Conservation (phyloP, 2,113 vertebrate genomes). For the Progne subis region DNA sequence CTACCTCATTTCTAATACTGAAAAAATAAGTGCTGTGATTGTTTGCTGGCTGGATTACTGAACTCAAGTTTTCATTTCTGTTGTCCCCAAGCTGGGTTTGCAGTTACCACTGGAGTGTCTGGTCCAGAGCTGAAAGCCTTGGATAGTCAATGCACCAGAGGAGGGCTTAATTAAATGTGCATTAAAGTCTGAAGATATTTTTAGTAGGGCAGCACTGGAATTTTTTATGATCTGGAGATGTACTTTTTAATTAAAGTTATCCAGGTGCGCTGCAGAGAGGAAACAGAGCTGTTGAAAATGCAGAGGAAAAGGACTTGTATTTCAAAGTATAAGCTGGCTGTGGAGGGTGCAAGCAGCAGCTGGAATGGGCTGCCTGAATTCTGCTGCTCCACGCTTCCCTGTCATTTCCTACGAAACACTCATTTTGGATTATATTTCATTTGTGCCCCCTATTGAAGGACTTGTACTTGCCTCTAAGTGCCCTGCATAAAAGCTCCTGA, state of each 20-base stretch:
- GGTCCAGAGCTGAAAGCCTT: neutral
- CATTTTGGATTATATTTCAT: conserved; percentile 28
- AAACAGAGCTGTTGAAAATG: conserved; percentile 25
- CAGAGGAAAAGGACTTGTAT: neutral
- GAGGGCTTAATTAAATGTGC: conserved; percentile 65
- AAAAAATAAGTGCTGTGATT: neutral
- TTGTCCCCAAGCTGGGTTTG: neutral
- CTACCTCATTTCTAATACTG: neutral
- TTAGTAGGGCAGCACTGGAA: conserved; percentile 27
- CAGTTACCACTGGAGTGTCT: neutral
- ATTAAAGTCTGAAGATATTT: conserved; percentile 61
- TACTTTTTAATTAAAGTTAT: conserved; percentile 67
- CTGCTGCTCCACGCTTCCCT: neutral
- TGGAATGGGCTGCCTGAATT: neutral
- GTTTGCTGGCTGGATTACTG: neutral
- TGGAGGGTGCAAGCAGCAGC: neutral
- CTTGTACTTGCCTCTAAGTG: neutral
- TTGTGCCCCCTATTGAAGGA: conserved; percentile 41
- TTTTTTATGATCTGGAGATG: conserved; percentile 21
- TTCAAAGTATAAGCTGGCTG: neutral
- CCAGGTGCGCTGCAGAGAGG: neutral
- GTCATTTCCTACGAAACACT: neutral
- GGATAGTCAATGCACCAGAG: neutral
- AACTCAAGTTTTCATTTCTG: neutral
- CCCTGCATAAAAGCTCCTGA: neutral